Evolutionary conservation across 2,797 vertebrate genomes (phyloP).

Genomic region (Eutrigla gurnardus): DNA sequence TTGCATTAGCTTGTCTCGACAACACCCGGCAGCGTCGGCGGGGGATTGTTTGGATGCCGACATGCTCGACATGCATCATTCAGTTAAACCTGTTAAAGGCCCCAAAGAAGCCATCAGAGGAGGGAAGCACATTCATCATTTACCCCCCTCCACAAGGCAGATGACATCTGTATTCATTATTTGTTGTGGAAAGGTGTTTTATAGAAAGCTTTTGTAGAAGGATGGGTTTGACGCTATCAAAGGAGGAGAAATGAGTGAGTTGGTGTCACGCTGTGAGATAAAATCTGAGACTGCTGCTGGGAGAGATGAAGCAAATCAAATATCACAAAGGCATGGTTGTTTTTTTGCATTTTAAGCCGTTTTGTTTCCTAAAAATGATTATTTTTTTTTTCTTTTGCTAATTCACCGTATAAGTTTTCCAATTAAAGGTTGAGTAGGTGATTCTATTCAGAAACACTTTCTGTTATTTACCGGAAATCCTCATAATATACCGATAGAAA

Average conservation of each 20-base stretch:
- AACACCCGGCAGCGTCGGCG: conserved; percentile 27
- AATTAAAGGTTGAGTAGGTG: too few species aligned
- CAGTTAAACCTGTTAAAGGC: conserved; percentile 56
- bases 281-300: not conserved
- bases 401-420: too few species aligned
- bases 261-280: conserved; percentile 3
- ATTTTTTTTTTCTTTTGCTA: too few species aligned
- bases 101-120: conserved; percentile 50
- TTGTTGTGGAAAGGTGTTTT: conserved; percentile 16
- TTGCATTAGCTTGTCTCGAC: conserved; percentile 57
- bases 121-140: conserved; percentile 62
- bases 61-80: conserved; percentile 58
- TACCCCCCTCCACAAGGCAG: conserved; percentile 38
- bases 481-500: too few species aligned
- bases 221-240: conserved; percentile 21
- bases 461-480: too few species aligned
- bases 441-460: too few species aligned
- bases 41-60: conserved; percentile 45
- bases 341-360: too few species aligned
- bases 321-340: too few species aligned
- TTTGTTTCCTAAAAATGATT: too few species aligned
- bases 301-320: too few species aligned
- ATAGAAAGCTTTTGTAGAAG: not conserved
- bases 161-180: conserved; percentile 55
- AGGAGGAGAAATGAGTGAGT: conserved; percentile 12